These are phyloP conservation scores for Yponomeuta plumbellus DNA, from an alignment of 2,888 invertebrate species.

Conservation along the genomic window DNA sequence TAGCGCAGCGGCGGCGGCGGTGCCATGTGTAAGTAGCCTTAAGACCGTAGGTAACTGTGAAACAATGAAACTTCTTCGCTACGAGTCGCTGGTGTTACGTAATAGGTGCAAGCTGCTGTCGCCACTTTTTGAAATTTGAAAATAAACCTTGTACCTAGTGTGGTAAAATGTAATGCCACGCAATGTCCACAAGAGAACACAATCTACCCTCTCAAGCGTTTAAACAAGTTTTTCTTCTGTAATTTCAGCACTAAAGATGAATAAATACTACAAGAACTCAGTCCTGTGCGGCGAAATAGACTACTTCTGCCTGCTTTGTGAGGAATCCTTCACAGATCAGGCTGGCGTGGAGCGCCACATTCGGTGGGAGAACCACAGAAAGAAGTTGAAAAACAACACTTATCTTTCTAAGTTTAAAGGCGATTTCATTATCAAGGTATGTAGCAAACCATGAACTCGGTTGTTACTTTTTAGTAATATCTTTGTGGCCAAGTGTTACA, in stretches of 20 bases:
- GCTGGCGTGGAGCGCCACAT: slow-evolving; percentile 45
- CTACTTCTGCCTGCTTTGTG: slow-evolving; percentile 46
- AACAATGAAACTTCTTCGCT: too few species aligned
- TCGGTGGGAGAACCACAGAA: slow-evolving; percentile 48
- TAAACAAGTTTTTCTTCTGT: background rate
- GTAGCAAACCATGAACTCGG: background rate
- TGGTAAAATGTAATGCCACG: too few species aligned
- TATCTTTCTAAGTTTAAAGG: slow-evolving; percentile 37
- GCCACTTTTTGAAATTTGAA: too few species aligned
- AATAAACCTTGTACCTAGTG: too few species aligned
- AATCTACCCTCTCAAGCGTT: background rate
- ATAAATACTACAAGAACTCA: slow-evolving; percentile 45
- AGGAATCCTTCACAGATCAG: slow-evolving; percentile 35
- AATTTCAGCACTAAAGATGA: slow-evolving; percentile 25
- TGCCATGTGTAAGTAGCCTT: too few species aligned
- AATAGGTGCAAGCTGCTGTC: too few species aligned
- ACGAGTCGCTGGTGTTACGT: too few species aligned
- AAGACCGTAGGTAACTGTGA: too few species aligned
- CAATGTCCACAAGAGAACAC: background rate
- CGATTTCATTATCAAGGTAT: slow-evolving; percentile 47
- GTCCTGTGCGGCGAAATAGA: slow-evolving; percentile 48
- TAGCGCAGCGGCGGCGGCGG: too few species aligned
- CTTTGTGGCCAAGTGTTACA: too few species aligned
- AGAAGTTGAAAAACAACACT: slow-evolving; percentile 32
- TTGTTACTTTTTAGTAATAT: too few species aligned